A percentile compares a stretch with the other conserved stretches of the same genome.
These are phyloP conservation scores for Sminthopsis crassicaudata DNA, from an alignment of 2,113 vertebrate species.

Conservation along the genomic window DNA sequence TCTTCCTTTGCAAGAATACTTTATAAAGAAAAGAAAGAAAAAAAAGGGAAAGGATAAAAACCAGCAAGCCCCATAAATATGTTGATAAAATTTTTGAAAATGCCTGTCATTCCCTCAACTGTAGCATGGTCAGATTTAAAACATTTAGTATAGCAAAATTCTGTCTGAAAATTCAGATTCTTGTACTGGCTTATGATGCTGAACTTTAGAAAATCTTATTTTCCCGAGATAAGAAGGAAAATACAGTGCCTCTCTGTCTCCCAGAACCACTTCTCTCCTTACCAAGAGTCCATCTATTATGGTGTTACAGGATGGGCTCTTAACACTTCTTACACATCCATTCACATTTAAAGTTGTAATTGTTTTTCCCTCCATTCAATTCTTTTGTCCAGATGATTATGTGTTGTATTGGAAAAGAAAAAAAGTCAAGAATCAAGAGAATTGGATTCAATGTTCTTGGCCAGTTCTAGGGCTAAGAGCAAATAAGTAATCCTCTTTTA, in stretches of 20 bases:
- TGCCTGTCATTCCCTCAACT: neutral
- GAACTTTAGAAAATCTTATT: neutral
- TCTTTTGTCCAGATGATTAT: neutral
- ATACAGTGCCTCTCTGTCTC: neutral
- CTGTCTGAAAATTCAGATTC: neutral
- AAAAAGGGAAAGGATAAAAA: neutral
- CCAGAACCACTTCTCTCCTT: neutral
- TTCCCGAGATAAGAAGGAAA: neutral
- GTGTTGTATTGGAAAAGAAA: neutral
- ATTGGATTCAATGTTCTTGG: neutral
- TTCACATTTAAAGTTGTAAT: neutral
- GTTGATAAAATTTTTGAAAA: neutral
- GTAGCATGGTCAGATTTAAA: neutral
- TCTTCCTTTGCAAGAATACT: neutral
- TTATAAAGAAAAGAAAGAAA: neutral
- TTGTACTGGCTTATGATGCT: neutral
- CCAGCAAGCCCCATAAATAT: neutral
- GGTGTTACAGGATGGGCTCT: neutral
- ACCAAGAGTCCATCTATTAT: neutral
- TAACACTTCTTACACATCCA: neutral
- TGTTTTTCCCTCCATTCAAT: neutral
- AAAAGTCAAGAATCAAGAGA: neutral
- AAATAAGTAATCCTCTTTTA: neutral
- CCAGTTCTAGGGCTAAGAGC: neutral
- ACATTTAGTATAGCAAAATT: neutral